Base-by-base conservation (phyloP, 2,888 invertebrate genomes). In the Aspidiotus rigidus region DNA sequence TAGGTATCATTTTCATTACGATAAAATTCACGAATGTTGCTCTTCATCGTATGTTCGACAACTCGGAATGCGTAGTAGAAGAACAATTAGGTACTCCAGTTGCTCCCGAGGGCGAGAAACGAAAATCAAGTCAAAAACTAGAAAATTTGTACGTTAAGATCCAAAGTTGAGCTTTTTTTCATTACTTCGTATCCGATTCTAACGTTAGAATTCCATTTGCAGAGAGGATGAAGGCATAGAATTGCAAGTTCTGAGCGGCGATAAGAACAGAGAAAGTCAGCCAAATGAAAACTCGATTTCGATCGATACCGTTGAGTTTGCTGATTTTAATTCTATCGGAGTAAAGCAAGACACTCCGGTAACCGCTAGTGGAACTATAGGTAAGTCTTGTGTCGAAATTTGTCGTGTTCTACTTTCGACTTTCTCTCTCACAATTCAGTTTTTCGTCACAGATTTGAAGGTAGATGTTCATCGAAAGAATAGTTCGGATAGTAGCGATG, bases 391-490 rank as follows among this genome's bases (percentile, higher is more conserved):
- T 15, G 10, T 62, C 16, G 9, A n/a, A 55, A 28, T 28, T 28
- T 28, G 28, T 28, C 9, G 15, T 55, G 56, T 55, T 55, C 17
- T 16, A 53, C n/a, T 55, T 9, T 55, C n/a, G 17, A 55, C 56
- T 17, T 8, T 55, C 56, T 17, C 9, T 55, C 56, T 9, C 5
- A n/a, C 5, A 28, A 28, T 28, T 28, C 28, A 28, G 28, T 28
- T 28, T 28, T 55, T n/a, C n/a, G 17, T 55, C 69, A 78, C 79
- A 86, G 93, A 93, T 83, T 83, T 93, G 74, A 92, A 93, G 82
- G 93, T 92, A 71, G 93, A 94, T 79, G 93, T 94, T 69, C 93
- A 94, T 80, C 84, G 93, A 71, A 93, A 92, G 77, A 91, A 92
- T 77, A 92, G 91, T 76, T 91, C 91, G 0, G 91, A 90, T 78